Base-by-base conservation (phyloP, 23 tunicate genomes). In the Ciona savignyi region DNA sequence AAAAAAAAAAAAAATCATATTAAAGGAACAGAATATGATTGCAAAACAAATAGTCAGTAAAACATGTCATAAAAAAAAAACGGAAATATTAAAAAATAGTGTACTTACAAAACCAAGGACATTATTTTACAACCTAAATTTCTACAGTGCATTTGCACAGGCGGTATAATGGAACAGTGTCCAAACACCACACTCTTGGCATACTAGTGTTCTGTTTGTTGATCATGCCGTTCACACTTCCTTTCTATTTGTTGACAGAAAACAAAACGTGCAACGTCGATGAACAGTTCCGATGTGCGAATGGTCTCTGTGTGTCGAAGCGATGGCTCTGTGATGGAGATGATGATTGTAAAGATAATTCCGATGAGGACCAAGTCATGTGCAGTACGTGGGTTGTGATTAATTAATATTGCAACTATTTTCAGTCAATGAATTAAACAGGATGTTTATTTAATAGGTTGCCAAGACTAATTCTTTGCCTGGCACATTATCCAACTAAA, bases 321-420 rank as follows among this genome's bases (percentile, higher is more conserved):
- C 34, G 72, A 26, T 74, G 79, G 79, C 23, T 30, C 21, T 81
- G 86, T 30, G 86, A 81, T 68, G 73, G 71, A 23, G 34, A 42
- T 2, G 72, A 81, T 48, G 86, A 81, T 67, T 81, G 86, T 51
- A 30, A 66, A 23, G 86, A 81, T 65, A 65, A 65, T 26, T 73
- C 86, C 21, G 86, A 81, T 66, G 86, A 81, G 31, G 62, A 51
- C 23, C 66, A 64, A 28, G 48, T 15, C 35, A 6, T 74, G 11
- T 81, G 86, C 42, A 30, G 86, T 81, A 48, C 35, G 74, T 81
- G 24, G 2, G 23, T 1, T 3, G 9, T 42, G 56, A 42, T 42
- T 42, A 15, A 42, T 42, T 42, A 42, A 42, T 42, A 42, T n/a
- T n/a, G n/a, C n/a, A n/a, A n/a, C n/a, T n/a, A n/a, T n/a, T n/a